These are phyloP conservation scores for Turritopsis dohrnii DNA, from an alignment of 30 jellyfish, hydroid and myxozoan genomes.

Conservation along the genomic window DNA sequence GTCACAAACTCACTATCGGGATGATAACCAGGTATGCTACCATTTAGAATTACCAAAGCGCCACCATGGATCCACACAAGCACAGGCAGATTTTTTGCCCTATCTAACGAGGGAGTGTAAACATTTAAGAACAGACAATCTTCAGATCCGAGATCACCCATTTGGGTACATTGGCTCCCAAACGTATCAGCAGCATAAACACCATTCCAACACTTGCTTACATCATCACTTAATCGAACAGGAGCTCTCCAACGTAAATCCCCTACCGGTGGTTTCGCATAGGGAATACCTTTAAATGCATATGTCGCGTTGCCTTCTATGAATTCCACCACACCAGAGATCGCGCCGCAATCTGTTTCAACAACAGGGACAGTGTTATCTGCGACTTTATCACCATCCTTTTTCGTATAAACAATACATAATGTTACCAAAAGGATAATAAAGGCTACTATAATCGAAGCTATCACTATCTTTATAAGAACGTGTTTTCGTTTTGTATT, in stretches of 20 bases:
- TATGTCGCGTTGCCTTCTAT: neutral
- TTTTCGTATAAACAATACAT: neutral
- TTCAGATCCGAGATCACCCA: slow-evolving; percentile 47
- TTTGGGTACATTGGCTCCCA: slow-evolving; percentile 32
- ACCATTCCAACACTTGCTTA: slow-evolving; percentile 51
- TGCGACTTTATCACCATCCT: neutral
- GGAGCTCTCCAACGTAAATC: slow-evolving; percentile 73
- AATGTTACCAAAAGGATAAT: neutral
- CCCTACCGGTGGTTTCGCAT: slow-evolving; percentile 59
- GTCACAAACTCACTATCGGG: slow-evolving; percentile 50
- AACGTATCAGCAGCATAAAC: slow-evolving; percentile 32
- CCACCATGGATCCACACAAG: slow-evolving; percentile 85
- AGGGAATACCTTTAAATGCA: slow-evolving; percentile 79
- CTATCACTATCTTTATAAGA: neutral
- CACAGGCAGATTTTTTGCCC: slow-evolving; percentile 49
- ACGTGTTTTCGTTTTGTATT: neutral
- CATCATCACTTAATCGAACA: slow-evolving; percentile 18
- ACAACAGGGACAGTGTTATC: neutral
- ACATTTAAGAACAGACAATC: slow-evolving; percentile 64
- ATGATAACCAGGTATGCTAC: slow-evolving; percentile 29
- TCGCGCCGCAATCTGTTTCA: slow-evolving; percentile 22
- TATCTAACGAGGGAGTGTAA: slow-evolving; percentile 40
- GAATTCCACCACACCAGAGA: slow-evolving; percentile 9
- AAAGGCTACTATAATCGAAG: neutral
- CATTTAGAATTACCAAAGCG: slow-evolving; percentile 23